phyloP scores from a whole-genome alignment of 2,113 vertebrate genomes.

The Natator depressus region DNA sequence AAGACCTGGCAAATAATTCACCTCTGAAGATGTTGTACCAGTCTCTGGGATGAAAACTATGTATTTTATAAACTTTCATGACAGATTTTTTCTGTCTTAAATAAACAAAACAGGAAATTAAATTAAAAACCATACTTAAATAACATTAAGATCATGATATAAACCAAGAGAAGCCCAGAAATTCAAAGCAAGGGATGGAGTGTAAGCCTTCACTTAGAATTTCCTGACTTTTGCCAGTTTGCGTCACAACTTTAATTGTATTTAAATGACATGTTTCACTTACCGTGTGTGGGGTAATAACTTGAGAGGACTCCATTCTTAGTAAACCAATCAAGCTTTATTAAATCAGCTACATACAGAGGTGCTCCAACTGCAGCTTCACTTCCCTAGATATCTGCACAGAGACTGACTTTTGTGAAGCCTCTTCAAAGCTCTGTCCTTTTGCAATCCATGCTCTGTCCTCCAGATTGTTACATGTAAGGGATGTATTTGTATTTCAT shows the following conservation, averaged over 20 bases:
- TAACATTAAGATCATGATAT: constrained; percentile 42
- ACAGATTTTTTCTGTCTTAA: constrained; percentile 56
- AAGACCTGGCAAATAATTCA: constrained; percentile 56
- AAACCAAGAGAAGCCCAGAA: constrained; percentile 36
- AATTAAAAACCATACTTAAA: constrained; percentile 70
- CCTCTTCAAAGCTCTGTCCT: not conserved
- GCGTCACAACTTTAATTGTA: constrained; percentile 35
- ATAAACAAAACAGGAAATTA: constrained; percentile 77
- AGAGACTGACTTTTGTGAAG: not conserved
- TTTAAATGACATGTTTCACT: constrained; percentile 40
- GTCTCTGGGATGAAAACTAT: constrained; percentile 61
- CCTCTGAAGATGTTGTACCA: not conserved
- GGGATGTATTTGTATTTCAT: not conserved
- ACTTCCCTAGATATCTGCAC: not conserved
- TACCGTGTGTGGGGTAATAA: constrained; percentile 46
- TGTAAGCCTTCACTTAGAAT: not conserved
- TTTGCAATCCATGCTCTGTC: not conserved
- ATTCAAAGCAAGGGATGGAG: not conserved
- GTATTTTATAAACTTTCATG: constrained; percentile 65
- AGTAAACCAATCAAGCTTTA: constrained; percentile 32
- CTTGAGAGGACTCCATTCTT: constrained; percentile 29
- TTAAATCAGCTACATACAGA: constrained; percentile 32
- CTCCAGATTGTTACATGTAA: not conserved
- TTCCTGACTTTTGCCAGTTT: constrained; percentile 5
- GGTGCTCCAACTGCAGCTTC: not conserved